phyloP scores from a whole-genome alignment of 2,113 vertebrate genomes.

The Tachysurus fulvidraco region DNA sequence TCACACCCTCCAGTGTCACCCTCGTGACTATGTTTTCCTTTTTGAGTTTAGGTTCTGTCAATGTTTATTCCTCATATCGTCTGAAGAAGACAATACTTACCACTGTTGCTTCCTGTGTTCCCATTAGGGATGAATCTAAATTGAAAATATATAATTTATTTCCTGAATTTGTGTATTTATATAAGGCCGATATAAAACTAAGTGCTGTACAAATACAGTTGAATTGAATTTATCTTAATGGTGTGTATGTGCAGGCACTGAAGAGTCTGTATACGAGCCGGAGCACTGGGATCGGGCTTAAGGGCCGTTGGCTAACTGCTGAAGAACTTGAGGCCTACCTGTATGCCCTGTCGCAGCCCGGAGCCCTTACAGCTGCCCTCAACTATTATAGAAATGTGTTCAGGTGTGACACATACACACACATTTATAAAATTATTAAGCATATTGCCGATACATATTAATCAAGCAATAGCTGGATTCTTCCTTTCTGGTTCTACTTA shows the following conservation, averaged over 20 bases:
- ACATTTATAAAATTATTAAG: background rate
- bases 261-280: conserved; percentile 91
- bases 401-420: conserved; percentile 72
- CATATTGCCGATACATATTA: background rate
- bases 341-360: conserved; percentile 92
- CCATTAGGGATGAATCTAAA: too few relatives aligned
- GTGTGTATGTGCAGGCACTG: conserved; percentile 73
- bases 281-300: conserved; percentile 85
- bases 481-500: background rate
- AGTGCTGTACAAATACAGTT: too few relatives aligned
- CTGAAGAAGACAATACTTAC: too few relatives aligned
- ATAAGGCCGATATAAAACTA: too few relatives aligned
- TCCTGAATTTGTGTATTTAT: too few relatives aligned
- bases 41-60: too few relatives aligned
- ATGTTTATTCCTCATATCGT: too few relatives aligned
- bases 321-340: conserved; percentile 95
- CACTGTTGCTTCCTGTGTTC: too few relatives aligned
- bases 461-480: background rate
- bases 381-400: conserved; percentile 95
- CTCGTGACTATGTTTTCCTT: too few relatives aligned
- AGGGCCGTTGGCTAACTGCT: conserved; percentile 83
- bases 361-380: conserved; percentile 90
- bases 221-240: conserved; percentile 21
- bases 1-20: too few relatives aligned
- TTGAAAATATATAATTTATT: too few relatives aligned